phyloP scores from a whole-genome alignment of 2,888 invertebrate genomes.

The Pyrocoelia pectoralis region DNA sequence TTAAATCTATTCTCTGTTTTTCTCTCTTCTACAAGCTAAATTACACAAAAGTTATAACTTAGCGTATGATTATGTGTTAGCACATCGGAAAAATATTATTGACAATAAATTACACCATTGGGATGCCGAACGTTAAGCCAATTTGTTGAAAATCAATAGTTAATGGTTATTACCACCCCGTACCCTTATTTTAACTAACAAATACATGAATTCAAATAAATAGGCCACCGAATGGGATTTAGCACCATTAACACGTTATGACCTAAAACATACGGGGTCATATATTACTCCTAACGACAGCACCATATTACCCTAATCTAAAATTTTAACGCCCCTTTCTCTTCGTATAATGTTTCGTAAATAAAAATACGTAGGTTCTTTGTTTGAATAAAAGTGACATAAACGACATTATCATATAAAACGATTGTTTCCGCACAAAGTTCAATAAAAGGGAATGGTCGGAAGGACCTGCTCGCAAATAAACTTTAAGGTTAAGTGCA shows the following conservation, averaged over 20 bases:
- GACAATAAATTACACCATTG: too few relatives aligned
- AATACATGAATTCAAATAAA: not conserved
- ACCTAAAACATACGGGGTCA: not conserved
- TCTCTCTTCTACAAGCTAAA: too few relatives aligned
- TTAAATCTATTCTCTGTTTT: too few relatives aligned
- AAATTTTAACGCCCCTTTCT: not conserved
- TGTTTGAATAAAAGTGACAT: not conserved
- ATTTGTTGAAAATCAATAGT: too few relatives aligned
- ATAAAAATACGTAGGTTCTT: too few relatives aligned
- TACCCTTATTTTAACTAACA: too few relatives aligned
- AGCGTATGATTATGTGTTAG: too few relatives aligned
- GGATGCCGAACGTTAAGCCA: too few relatives aligned
- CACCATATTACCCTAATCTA: not conserved
- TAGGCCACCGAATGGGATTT: not conserved
- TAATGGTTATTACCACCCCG: too few relatives aligned
- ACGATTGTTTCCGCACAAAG: not conserved
- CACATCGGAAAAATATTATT: too few relatives aligned
- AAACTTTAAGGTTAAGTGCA: constrained; percentile 23
- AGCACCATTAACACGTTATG: not conserved
- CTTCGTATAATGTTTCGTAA: too few relatives aligned
- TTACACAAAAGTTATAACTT: too few relatives aligned
- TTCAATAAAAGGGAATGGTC: constrained; percentile 3
- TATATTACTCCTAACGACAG: not conserved
- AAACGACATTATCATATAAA: not conserved
- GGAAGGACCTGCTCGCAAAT: constrained; percentile 10